A percentile compares a stretch with the other conserved stretches of the same genome.
phyloP scores from a whole-genome alignment of 2,888 invertebrate species.

The Dusona sp. region DNA sequence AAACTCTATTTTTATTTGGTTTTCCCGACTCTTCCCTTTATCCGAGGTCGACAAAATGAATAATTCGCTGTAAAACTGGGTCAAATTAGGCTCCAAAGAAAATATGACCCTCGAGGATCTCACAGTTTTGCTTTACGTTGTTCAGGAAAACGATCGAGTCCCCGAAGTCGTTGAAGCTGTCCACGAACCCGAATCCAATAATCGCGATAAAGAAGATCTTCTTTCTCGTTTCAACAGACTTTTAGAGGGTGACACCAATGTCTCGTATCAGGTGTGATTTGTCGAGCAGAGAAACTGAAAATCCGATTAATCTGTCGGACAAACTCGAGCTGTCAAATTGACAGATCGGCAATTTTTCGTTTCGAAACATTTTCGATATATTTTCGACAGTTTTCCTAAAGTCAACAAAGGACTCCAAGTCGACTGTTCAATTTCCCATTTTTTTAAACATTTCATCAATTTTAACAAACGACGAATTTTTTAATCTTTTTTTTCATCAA shows the following conservation, averaged over 20 bases:
- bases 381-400: no score
- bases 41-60: slow-evolving; percentile 34
- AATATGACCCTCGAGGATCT: slow-evolving; percentile 50
- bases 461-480: not conserved
- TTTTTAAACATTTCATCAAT: not conserved
- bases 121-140: slow-evolving; percentile 72
- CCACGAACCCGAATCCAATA: slow-evolving; percentile 75
- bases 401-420: not conserved
- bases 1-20: not conserved
- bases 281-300: not conserved
- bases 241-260: slow-evolving; percentile 74
- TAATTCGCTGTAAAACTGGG: not conserved
- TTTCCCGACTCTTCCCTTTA: not conserved
- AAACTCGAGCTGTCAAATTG: not conserved
- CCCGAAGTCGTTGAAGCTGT: slow-evolving; percentile 77
- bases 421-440: not conserved
- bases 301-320: not conserved
- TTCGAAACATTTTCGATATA: not conserved
- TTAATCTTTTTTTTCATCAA: not conserved
- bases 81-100: not conserved
- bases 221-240: slow-evolving; percentile 80
- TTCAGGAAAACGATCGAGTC: slow-evolving; percentile 76
- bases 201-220: slow-evolving; percentile 80
- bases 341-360: not conserved
- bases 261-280: slow-evolving; percentile 58